Conservation (phyloP, 2,888 invertebrate species). For the Marronus borbonicus region DNA sequence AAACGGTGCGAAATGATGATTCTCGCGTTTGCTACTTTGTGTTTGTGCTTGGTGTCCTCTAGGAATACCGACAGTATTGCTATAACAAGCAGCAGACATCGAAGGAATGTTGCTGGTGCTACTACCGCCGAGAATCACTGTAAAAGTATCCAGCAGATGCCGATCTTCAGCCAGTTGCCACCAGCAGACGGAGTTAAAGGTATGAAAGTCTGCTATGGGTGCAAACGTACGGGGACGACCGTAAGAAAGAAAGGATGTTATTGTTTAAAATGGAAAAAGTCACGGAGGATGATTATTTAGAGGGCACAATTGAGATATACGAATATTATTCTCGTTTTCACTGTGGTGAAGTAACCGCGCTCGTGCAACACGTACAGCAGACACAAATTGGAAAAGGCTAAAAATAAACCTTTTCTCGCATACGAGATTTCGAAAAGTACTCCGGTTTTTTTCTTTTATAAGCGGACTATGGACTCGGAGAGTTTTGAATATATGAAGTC, state of each 20-base stretch:
- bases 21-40: slow-evolving; percentile 42
- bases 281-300: neutral
- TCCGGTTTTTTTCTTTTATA: neutral
- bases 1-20: slow-evolving; percentile 36
- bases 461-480: neutral
- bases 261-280: slow-evolving; percentile 14
- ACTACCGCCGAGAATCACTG: slow-evolving; percentile 25
- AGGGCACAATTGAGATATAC: neutral
- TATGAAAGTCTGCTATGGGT: neutral
- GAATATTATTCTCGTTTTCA: neutral
- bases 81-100: slow-evolving; percentile 12
- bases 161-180: slow-evolving; percentile 35
- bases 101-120: slow-evolving; percentile 14
- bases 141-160: slow-evolving; percentile 35
- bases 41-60: slow-evolving; percentile 48
- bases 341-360: neutral
- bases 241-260: slow-evolving; percentile 21
- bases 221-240: neutral
- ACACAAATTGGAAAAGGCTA: slow-evolving; percentile 1
- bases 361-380: neutral
- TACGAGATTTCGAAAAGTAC: too few species aligned
- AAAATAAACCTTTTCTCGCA: neutral
- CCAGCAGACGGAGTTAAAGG: slow-evolving; percentile 41
- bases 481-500: neutral
- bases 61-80: slow-evolving; percentile 40